These are phyloP conservation scores for Typhlomys cinereus DNA, from an alignment of 2,113 vertebrate species.

Conservation along the genomic window DNA sequence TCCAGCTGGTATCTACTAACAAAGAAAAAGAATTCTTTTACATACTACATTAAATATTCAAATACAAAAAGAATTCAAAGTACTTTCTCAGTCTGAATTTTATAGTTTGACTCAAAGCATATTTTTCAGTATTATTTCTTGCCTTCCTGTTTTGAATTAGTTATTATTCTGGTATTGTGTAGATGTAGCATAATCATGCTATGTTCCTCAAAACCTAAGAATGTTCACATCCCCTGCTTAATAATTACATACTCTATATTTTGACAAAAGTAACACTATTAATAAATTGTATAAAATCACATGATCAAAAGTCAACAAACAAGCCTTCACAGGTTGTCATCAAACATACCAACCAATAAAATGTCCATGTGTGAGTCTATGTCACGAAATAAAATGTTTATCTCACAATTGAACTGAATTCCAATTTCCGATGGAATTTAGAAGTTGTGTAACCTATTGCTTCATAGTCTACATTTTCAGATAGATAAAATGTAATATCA, in stretches of 20 bases:
- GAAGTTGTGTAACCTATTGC: neutral
- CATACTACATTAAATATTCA: neutral
- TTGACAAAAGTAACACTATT: neutral
- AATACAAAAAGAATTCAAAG: conserved; percentile 26
- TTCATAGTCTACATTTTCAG: neutral
- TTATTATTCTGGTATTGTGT: neutral
- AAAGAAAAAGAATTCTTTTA: neutral
- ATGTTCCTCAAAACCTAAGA: neutral
- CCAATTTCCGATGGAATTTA: neutral
- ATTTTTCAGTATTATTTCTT: neutral
- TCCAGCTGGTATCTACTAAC: neutral
- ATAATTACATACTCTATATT: neutral
- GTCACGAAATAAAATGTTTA: neutral
- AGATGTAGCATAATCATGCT: neutral
- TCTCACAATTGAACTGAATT: neutral
- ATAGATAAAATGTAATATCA: neutral
- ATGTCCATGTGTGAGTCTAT: neutral
- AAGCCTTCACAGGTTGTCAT: neutral
- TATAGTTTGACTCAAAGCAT: neutral
- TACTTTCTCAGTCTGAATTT: too few species aligned
- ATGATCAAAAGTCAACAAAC: neutral
- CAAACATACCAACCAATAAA: neutral
- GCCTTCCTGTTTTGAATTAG: neutral
- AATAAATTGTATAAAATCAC: neutral
- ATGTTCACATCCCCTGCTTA: conserved; percentile 1